phyloP scores from a whole-genome alignment of 2,113 vertebrate species.

The Sinocyclocheilus anshuiensis region DNA sequence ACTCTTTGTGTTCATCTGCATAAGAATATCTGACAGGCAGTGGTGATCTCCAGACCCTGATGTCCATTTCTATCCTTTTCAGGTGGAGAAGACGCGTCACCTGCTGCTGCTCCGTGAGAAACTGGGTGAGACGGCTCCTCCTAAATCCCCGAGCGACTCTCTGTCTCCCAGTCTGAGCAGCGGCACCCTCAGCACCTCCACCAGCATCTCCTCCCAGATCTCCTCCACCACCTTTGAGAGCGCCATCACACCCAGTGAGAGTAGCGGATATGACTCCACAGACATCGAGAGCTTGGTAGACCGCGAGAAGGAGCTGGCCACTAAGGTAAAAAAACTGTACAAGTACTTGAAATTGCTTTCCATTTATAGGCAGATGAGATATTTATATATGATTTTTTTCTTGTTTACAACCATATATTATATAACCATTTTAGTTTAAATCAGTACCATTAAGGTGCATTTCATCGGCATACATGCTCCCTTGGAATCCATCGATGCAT shows the following conservation, averaged over 20 bases:
- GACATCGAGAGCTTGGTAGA: slow-evolving; percentile 97
- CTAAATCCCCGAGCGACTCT: slow-evolving; percentile 86
- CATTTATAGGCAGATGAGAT: neutral
- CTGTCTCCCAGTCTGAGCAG: slow-evolving; percentile 92
- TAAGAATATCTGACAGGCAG: neutral
- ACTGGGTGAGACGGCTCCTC: slow-evolving; percentile 82
- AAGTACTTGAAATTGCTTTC: neutral
- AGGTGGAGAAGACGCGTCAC: slow-evolving; percentile 97
- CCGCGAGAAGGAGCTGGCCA: slow-evolving; percentile 95
- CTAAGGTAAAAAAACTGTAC: slow-evolving; percentile 79
- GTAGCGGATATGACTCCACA: slow-evolving; percentile 94
- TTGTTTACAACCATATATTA: too few relatives aligned
- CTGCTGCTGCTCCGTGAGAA: slow-evolving; percentile 91
- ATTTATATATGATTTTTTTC: too few relatives aligned
- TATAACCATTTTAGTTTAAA: too few relatives aligned
- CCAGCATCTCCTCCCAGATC: slow-evolving; percentile 98
- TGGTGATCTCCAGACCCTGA: neutral
- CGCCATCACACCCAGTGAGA: slow-evolving; percentile 95
- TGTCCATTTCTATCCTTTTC: neutral
- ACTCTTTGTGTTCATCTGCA: neutral
- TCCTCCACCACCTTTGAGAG: slow-evolving; percentile 95
- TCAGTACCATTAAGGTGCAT: too few relatives aligned
- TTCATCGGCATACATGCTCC: too few relatives aligned
- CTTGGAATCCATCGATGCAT: too few relatives aligned
- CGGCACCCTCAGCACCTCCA: slow-evolving; percentile 92